Evolutionary conservation across 2,113 vertebrate species (phyloP), one percentile per base, ranked within the genome.

Genomic region (Otis tarda): DNA sequence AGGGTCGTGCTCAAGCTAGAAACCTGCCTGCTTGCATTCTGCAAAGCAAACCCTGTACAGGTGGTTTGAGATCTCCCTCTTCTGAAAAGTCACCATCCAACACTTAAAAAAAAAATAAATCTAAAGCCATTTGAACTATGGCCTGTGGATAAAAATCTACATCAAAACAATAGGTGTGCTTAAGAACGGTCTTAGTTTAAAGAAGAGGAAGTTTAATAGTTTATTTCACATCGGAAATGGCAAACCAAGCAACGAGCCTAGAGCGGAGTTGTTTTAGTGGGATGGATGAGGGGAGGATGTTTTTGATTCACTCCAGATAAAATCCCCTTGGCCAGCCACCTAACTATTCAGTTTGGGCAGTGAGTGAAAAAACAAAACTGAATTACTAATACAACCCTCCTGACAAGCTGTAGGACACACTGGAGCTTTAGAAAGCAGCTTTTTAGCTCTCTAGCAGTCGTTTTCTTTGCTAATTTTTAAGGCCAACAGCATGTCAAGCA

Each of bases 401-500:
- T 55, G 41, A 43, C 45, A n/a, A 65, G 57, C 61, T 50, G 14
- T 17, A 76, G 63, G 52, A 55, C 37, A 21, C 0, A 1, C 45
- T 25, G 23, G 27, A 77, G 69, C 59, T 77, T 53, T 59, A 86
- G 79, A 67, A 84, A 74, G 35, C 47, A 64, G 68, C 35, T 47
- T 83, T 74, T 70, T 28, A 67, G 24, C 43, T 76, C n/a, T 59
- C 49, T 37, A 88, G 50, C 55, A 41, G 27, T 50, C 1, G 2
- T 84, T 93, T 77, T 60, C 69, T 49, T 64, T 28, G 45, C 87
- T 82, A 73, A 87, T 85, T 94, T 81, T 88, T 87, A 85, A 85
- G 83, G 83, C 39, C 93, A 93, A 55, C 69, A 68, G 39, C 61
- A 60, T 55, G 83, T 84, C 90, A 95, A 90, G 83, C 87, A 95